Base-by-base conservation (phyloP, 1,140 invertebrate genomes). In the Drosophila kepulauana region DNA sequence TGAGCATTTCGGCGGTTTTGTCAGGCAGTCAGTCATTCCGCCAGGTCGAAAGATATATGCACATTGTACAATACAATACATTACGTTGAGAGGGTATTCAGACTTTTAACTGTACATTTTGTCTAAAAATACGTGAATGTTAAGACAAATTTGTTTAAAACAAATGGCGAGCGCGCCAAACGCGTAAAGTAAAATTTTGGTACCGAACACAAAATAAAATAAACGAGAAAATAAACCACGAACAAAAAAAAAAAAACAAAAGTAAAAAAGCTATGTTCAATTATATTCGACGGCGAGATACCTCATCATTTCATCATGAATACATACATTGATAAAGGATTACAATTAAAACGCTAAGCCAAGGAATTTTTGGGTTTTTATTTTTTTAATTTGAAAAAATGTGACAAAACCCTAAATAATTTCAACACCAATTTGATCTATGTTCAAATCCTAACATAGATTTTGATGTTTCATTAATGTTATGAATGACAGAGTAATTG, bases 61-160 rank as follows among this genome's bases (percentile, higher is more conserved):
- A 61, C 41, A 61, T 49, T 30, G 20, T 30, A 61, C 30, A 69
- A 15, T 63, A 69, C 49, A 49, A 15, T 63, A 69, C 49, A 49
- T 70, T 35, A 49, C 33, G 25, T 25, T 52, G n/a, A 20, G 33
- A 57, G 25, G 41, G 48, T 43, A 43, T 43, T 43, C 35, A 52
- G 59, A 49, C 45, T 33, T 10, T 78, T 80, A 78, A 78, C 72
- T 77, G 54, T 75, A 74, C 70, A 45, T 75, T 51, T 57, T 46
- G 49, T 62, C 84, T 88, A 84, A 89, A 89, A 89, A 84, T 89
- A 89, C 45, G 15, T 46, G 72, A 59, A 70, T 43, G 28, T 70
- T 41, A 74, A 79, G 54, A 78, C 56, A 62, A 79, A 87, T 82
- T 73, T 77, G 79, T 59, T 84, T 78, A 65, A 79, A 75, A 80